Conservation (phyloP, 2,888 invertebrate genomes). For the Syritta pipiens region DNA sequence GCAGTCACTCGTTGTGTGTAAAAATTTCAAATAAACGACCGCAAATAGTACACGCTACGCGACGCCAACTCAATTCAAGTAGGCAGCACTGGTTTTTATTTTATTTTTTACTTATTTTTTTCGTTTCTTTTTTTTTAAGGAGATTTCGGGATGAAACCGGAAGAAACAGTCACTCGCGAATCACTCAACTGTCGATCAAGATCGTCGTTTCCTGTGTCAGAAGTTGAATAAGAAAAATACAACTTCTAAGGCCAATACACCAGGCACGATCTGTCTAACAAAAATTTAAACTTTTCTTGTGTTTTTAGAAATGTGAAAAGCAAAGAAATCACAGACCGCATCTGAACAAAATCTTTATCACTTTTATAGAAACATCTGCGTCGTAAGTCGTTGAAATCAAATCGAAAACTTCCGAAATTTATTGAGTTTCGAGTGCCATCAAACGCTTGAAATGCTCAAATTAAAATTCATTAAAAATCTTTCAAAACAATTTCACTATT, state of each 20-base stretch:
- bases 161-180: conserved; percentile 16
- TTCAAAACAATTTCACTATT: conserved; percentile 47
- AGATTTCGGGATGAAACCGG: no score
- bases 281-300: no score
- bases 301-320: neutral
- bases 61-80: conserved; percentile 32
- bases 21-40: conserved; percentile 19
- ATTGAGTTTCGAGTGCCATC: conserved; percentile 36
- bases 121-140: neutral
- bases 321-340: conserved; percentile 11
- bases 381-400: conserved; percentile 33
- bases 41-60: conserved; percentile 4
- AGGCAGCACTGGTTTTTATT: conserved; percentile 30
- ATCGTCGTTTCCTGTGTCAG: conserved; percentile 40
- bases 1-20: conserved; percentile 1
- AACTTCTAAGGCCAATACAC: neutral
- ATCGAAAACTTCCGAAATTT: conserved; percentile 49
- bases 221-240: neutral
- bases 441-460: conserved; percentile 48
- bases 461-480: conserved; percentile 47
- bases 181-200: conserved; percentile 41
- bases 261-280: no score
- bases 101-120: neutral
- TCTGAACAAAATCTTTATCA: conserved; percentile 19
- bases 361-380: conserved; percentile 48